phyloP scores from a whole-genome alignment of 2,888 invertebrate species.

The Philonicus albiceps region DNA sequence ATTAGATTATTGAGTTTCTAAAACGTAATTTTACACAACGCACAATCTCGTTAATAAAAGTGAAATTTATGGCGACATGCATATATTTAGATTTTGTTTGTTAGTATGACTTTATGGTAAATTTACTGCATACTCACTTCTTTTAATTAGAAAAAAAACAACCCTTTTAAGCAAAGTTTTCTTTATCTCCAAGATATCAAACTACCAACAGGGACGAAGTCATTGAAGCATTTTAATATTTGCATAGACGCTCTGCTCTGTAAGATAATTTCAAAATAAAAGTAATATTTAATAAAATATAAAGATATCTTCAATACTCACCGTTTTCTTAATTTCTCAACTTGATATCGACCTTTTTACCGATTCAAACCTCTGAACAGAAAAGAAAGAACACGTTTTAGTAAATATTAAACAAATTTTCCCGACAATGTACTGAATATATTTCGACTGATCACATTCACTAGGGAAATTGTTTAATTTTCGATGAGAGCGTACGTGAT shows the following conservation, averaged over 20 bases:
- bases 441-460: neutral
- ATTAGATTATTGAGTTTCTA: no score
- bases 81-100: no score
- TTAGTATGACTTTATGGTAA: no score
- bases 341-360: neutral
- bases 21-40: no score
- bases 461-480: neutral
- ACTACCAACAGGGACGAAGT: neutral
- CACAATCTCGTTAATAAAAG: no score
- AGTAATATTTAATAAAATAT: neutral
- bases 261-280: neutral
- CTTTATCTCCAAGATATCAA: neutral
- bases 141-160: no score
- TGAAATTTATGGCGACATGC: no score
- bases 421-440: neutral
- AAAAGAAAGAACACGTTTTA: neutral
- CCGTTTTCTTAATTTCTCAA: neutral
- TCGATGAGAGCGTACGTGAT: neutral
- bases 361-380: neutral
- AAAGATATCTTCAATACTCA: neutral
- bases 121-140: no score
- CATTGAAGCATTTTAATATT: no score
- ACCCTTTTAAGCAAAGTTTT: neutral
- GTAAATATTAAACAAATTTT: neutral
- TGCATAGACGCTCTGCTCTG: no score